Evolutionary conservation across 2,797 vertebrate species (phyloP).

Genomic region (Myotis daubentonii): DNA sequence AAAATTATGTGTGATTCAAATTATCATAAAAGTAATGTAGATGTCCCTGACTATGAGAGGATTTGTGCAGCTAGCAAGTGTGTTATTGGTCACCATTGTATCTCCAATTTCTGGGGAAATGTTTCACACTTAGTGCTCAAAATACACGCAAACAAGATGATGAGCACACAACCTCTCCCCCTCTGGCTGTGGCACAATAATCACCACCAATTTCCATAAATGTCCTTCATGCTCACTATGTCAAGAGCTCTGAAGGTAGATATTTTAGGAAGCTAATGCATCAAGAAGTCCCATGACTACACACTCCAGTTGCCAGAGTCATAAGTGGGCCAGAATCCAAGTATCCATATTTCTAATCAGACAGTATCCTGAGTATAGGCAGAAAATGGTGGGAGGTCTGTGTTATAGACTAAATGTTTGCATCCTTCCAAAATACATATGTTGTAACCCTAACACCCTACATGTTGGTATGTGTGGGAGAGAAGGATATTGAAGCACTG

Average conservation of each 20-base stretch:
- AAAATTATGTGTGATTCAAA: not conserved
- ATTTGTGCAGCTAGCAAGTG: not conserved
- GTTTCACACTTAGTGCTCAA: not conserved
- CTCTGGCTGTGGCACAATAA: not conserved
- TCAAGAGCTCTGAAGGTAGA: not conserved
- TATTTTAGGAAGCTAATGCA: not conserved
- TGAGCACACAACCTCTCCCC: not conserved
- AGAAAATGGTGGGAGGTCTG: not conserved
- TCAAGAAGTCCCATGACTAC: not conserved
- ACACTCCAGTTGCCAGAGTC: not conserved
- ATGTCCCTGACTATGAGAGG: not conserved
- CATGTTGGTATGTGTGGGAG: not conserved
- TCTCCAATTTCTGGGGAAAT: not conserved
- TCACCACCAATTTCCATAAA: not conserved
- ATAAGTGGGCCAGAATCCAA: not conserved
- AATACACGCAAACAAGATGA: not conserved
- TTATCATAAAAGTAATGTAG: not conserved
- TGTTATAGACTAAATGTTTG: not conserved
- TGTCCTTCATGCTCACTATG: not conserved
- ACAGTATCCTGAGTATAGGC: not conserved
- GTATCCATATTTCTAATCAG: not conserved
- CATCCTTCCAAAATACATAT: not conserved
- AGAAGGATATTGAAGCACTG: too few species aligned
- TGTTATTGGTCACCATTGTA: not conserved
- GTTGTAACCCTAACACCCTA: not conserved